These are phyloP conservation scores for Gallinago stenura DNA, from an alignment of 2,797 vertebrate genomes.

Conservation along the genomic window DNA sequence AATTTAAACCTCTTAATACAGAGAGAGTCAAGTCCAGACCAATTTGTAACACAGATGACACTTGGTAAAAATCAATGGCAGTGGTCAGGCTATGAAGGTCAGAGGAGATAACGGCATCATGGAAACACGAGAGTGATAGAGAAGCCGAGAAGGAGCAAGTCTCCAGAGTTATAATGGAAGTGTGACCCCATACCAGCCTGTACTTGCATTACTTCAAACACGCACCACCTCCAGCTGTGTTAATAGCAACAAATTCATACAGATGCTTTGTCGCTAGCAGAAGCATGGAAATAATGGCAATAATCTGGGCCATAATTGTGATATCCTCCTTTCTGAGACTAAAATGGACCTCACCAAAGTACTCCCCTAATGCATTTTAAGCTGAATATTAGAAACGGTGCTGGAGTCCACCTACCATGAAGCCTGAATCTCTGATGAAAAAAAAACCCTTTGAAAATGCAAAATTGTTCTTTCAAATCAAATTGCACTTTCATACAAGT, in stretches of 20 bases:
- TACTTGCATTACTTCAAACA: constrained; percentile 12
- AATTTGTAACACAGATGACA: constrained; percentile 74
- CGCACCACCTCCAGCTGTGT: constrained; percentile 7
- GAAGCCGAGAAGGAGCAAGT: constrained; percentile 42
- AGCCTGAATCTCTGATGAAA: neutral
- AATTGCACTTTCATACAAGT: neutral
- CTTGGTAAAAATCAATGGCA: constrained; percentile 71
- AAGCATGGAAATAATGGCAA: constrained; percentile 33
- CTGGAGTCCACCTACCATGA: neutral
- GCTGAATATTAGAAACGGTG: neutral
- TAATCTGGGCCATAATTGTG: neutral
- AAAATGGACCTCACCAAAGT: neutral
- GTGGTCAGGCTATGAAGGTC: constrained; percentile 62
- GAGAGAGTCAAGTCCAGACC: constrained; percentile 60
- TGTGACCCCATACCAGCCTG: constrained; percentile 4
- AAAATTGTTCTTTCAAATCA: neutral
- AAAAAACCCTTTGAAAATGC: neutral
- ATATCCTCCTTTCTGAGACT: neutral
- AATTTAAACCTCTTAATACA: constrained; percentile 70
- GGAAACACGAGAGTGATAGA: constrained; percentile 29
- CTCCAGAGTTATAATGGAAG: constrained; percentile 32
- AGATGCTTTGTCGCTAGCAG: neutral
- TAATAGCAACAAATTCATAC: constrained; percentile 21
- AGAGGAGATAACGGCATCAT: constrained; percentile 47
- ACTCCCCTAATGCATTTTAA: neutral